phyloP scores from a whole-genome alignment of 2,113 vertebrate genomes.

The Vicugna pacos region DNA sequence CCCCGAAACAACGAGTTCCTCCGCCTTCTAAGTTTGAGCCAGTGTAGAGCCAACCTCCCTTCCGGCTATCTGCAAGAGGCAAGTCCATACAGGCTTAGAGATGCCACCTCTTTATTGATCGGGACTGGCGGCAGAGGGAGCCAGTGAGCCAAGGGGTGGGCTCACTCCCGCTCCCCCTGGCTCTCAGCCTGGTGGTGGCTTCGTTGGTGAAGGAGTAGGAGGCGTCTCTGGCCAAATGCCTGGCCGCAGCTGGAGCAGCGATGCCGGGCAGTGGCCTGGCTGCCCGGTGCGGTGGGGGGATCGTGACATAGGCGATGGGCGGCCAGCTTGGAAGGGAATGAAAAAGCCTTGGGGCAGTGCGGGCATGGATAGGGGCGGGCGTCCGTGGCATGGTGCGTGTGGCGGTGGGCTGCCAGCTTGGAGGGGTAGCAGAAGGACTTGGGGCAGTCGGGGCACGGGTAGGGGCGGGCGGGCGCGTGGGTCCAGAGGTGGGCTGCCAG shows the following conservation, averaged over 20 bases:
- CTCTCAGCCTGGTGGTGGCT: constrained; percentile 73
- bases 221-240: constrained; percentile 82
- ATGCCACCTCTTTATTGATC: constrained; percentile 28
- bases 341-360: constrained; percentile 84
- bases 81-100: background rate
- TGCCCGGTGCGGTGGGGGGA: background rate
- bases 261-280: constrained; percentile 26
- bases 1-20: background rate
- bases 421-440: constrained; percentile 86
- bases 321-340: constrained; percentile 81
- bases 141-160: background rate
- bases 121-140: background rate
- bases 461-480: constrained; percentile 78
- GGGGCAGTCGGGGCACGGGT: constrained; percentile 82
- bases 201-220: constrained; percentile 82
- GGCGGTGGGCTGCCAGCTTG: constrained; percentile 82
- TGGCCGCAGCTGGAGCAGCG: constrained; percentile 77
- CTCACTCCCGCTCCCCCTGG: constrained; percentile 64
- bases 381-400: constrained; percentile 85
- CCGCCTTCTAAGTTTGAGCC: background rate
- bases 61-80: background rate
- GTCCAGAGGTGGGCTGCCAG: constrained; percentile 83
- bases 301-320: constrained; percentile 82
- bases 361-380: constrained; percentile 86
- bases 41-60: background rate